These are phyloP conservation scores for Eulemur coronatus DNA, from an alignment of 2,797 vertebrate species.

Conservation along the genomic window DNA sequence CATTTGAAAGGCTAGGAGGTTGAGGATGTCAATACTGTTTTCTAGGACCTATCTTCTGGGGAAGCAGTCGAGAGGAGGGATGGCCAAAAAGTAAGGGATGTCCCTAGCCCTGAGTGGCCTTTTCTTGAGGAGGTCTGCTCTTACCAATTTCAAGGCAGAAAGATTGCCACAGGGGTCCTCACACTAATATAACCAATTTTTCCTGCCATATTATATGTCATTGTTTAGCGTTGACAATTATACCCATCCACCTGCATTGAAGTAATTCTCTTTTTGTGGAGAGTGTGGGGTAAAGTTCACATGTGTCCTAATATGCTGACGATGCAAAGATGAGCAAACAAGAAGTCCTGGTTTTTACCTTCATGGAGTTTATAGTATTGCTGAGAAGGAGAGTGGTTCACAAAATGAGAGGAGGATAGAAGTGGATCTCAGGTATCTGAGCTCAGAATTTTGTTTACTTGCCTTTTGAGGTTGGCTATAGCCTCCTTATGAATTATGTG, in stretches of 20 bases:
- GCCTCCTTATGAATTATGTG: background rate
- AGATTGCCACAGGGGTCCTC: background rate
- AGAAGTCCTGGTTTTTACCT: background rate
- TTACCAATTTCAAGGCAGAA: background rate
- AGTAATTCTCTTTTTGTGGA: background rate
- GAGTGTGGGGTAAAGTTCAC: background rate
- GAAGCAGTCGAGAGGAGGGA: rapidly evolving
- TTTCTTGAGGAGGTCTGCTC: background rate
- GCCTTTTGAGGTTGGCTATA: background rate
- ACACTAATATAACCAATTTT: background rate
- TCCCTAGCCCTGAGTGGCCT: background rate
- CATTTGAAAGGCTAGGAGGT: background rate
- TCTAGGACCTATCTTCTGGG: background rate
- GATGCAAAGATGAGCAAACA: background rate
- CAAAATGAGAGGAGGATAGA: background rate
- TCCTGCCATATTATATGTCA: too few relatives aligned
- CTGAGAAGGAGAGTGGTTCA: background rate
- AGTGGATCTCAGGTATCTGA: background rate
- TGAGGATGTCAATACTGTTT: background rate
- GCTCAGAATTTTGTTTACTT: background rate
- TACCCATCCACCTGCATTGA: background rate
- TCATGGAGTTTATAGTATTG: background rate
- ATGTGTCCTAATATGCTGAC: too few relatives aligned
- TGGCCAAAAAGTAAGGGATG: background rate
- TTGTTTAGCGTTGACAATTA: background rate